phyloP scores from a whole-genome alignment of 64 coral and sea anemone species.

The Astreopora myriophthalma region DNA sequence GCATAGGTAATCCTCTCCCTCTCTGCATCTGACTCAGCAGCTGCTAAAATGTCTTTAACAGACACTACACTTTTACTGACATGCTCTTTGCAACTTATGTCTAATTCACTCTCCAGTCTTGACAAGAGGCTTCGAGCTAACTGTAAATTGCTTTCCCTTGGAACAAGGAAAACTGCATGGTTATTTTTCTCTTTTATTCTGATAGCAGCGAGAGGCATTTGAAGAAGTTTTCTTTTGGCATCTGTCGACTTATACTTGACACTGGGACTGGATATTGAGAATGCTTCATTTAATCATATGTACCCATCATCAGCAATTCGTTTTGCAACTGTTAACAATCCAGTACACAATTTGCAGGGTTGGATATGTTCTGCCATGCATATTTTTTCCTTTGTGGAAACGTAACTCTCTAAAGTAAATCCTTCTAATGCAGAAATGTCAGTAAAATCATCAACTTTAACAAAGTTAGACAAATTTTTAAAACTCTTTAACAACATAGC shows the following conservation, averaged over 20 bases:
- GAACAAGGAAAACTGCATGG: slow-evolving; percentile 23
- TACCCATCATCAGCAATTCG: slow-evolving; percentile 52
- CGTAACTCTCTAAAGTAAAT: slow-evolving; percentile 48
- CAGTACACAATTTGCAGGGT: slow-evolving; percentile 33
- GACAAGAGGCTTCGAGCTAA: slow-evolving; percentile 25
- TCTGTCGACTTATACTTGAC: slow-evolving; percentile 52
- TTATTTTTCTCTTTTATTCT: slow-evolving; percentile 30
- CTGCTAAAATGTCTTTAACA: slow-evolving; percentile 35
- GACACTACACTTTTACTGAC: not conserved
- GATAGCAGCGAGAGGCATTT: slow-evolving; percentile 60
- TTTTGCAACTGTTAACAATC: slow-evolving; percentile 53
- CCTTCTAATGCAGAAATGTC: slow-evolving; percentile 66
- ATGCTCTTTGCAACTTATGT: not conserved
- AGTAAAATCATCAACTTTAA: slow-evolving; percentile 58
- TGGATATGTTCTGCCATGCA: slow-evolving; percentile 38
- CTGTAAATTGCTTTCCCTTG: slow-evolving; percentile 30
- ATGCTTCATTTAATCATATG: slow-evolving; percentile 62
- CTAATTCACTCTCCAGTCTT: not conserved
- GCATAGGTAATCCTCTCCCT: slow-evolving; percentile 63
- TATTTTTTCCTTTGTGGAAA: slow-evolving; percentile 28
- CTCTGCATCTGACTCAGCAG: slow-evolving; percentile 66
- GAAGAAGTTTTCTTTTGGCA: slow-evolving; percentile 69
- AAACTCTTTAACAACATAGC: slow-evolving; percentile 33
- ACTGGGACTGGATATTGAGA: slow-evolving; percentile 46
- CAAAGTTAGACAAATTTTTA: slow-evolving; percentile 40